These are phyloP conservation scores for Phoebastria nigripes DNA, from an alignment of 2,797 vertebrate genomes.

Conservation along the genomic window DNA sequence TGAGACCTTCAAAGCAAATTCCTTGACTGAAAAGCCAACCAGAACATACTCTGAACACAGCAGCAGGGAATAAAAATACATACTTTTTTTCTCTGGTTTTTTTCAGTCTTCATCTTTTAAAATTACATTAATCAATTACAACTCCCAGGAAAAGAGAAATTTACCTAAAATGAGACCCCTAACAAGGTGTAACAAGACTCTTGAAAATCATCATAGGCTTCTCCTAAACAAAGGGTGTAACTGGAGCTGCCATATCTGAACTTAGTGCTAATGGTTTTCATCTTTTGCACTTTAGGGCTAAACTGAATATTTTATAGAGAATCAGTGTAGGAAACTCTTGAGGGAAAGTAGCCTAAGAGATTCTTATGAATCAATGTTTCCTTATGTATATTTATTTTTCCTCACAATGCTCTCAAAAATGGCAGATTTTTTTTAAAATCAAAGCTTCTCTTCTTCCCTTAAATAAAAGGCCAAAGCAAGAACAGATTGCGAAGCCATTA, in stretches of 20 bases:
- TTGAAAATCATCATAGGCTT: neutral
- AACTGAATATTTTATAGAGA: conserved; percentile 29
- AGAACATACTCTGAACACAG: neutral
- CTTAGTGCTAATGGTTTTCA: conserved; percentile 10
- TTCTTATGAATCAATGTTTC: conserved; percentile 5
- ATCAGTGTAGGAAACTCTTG: neutral
- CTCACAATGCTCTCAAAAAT: neutral
- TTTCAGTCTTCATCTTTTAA: neutral
- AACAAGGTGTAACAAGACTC: neutral
- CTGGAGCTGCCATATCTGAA: neutral
- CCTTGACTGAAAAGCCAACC: neutral
- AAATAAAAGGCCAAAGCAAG: conserved; percentile 43
- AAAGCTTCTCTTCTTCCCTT: neutral
- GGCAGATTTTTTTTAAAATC: neutral
- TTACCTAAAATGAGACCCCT: neutral
- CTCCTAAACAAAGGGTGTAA: neutral
- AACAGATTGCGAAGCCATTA: conserved; percentile 49
- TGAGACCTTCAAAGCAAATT: neutral
- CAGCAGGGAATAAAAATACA: neutral
- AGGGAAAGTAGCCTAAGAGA: conserved; percentile 1
- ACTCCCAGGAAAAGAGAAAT: neutral
- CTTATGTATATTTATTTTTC: conserved; percentile 17
- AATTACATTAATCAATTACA: neutral
- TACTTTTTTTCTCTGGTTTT: too few relatives aligned
- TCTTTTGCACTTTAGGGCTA: neutral